A percentile compares a stretch with the other conserved stretches of the same genome.
phyloP scores from a whole-genome alignment of 2,888 invertebrate genomes.

The Trichopoda pennipes region DNA sequence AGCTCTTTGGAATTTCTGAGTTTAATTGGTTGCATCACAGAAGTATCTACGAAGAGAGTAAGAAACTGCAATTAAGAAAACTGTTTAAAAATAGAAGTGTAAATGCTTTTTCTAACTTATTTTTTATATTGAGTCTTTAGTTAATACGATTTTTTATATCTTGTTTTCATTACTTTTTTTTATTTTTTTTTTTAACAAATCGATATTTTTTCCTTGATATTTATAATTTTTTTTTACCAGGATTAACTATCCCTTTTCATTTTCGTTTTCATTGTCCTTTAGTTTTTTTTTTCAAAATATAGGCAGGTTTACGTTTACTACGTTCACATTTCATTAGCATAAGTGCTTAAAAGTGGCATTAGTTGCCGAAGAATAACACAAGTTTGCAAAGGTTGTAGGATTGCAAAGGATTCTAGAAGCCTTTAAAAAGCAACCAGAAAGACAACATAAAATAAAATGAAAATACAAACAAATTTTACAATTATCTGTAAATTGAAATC shows the following conservation, averaged over 20 bases:
- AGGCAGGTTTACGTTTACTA: slow-evolving; percentile 13
- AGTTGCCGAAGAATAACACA: slow-evolving; percentile 6
- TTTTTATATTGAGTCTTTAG: too few species aligned
- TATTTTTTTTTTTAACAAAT: slow-evolving; percentile 6
- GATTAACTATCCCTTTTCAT: not conserved
- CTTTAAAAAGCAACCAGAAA: not conserved
- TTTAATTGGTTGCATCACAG: slow-evolving; percentile 28
- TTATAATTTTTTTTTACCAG: not conserved
- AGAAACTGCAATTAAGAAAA: too few species aligned
- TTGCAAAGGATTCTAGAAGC: not conserved
- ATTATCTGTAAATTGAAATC: slow-evolving; percentile 41
- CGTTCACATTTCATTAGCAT: slow-evolving; percentile 56
- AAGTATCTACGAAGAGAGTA: not conserved
- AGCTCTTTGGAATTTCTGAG: slow-evolving; percentile 8
- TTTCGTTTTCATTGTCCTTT: not conserved
- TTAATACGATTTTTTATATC: too few species aligned
- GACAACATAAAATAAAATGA: slow-evolving; percentile 11
- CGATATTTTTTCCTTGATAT: not conserved
- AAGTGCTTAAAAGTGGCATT: slow-evolving; percentile 40
- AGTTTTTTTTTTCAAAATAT: not conserved
- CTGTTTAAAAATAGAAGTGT: too few species aligned
- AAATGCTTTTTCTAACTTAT: too few species aligned
- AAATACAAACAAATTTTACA: slow-evolving; percentile 27
- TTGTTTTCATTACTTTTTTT: too few species aligned
- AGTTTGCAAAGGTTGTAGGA: not conserved